These are phyloP conservation scores for Hydrotaea cyrtoneurina DNA, from an alignment of 2,888 invertebrate species.

Conservation along the genomic window DNA sequence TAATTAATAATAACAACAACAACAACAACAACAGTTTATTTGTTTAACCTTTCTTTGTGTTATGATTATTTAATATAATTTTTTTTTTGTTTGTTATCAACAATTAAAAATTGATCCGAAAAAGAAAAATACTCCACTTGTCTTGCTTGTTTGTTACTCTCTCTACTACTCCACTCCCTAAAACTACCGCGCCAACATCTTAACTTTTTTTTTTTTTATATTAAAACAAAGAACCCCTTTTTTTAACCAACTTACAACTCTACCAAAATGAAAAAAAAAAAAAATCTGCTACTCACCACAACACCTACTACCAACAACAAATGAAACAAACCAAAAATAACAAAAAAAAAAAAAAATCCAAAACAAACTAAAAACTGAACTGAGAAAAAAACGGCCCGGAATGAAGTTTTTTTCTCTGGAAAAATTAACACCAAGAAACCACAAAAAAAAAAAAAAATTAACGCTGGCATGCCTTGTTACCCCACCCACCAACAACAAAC, in stretches of 20 bases:
- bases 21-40: too few relatives aligned
- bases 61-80: conserved; percentile 12
- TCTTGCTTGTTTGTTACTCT: conserved; percentile 27
- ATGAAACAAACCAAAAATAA: not conserved
- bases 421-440: conserved; percentile 12
- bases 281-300: conserved; percentile 53
- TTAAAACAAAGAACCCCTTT: conserved; percentile 45
- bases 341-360: not conserved
- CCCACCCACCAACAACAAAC: not conserved
- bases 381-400: not conserved
- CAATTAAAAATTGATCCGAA: not conserved
- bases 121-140: not conserved
- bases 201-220: not conserved
- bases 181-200: not conserved
- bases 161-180: not conserved
- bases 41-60: not conserved
- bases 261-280: conserved; percentile 41
- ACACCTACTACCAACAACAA: conserved; percentile 16
- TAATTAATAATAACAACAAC: not conserved
- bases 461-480: not conserved
- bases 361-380: conserved; percentile 1
- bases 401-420: not conserved
- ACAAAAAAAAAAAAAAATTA: conserved; percentile 12
- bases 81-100: not conserved
- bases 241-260: conserved; percentile 62